These are phyloP conservation scores for Acanthochromis polyacanthus DNA, from an alignment of 2,113 vertebrate genomes.

Conservation along the genomic window DNA sequence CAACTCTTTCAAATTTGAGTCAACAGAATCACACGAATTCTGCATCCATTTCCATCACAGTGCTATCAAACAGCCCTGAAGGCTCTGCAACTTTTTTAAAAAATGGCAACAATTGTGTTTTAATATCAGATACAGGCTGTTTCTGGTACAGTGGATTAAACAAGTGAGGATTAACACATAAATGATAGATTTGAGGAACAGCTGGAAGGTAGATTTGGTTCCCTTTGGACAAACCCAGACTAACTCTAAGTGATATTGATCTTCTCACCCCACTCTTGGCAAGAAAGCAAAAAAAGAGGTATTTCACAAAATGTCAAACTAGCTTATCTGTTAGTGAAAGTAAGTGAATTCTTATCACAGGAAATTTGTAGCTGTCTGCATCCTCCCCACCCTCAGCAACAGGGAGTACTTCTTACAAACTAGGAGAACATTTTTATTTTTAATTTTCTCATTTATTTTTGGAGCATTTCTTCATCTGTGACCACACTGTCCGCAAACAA, in stretches of 20 bases:
- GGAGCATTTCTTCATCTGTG: background rate
- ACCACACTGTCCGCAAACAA: background rate
- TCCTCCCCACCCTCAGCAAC: background rate
- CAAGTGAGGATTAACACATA: background rate
- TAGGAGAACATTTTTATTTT: background rate
- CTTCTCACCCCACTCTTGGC: background rate
- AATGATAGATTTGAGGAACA: background rate
- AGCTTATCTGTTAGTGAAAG: no score
- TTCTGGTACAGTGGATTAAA: no score
- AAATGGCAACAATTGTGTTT: no score
- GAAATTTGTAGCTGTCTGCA: slow-evolving; percentile 9
- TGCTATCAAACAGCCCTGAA: no score
- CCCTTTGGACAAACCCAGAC: background rate
- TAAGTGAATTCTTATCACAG: slow-evolving; percentile 1
- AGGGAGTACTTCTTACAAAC: background rate
- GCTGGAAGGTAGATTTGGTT: background rate
- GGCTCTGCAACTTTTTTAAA: no score
- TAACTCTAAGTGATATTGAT: background rate
- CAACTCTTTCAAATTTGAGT: no score
- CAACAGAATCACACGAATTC: no score
- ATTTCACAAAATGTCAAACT: background rate
- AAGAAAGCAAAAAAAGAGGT: background rate
- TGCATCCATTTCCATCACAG: no score
- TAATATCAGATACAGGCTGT: no score
- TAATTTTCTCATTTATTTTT: background rate